Conservation (phyloP, 2,797 vertebrate genomes). For the Pseudochirops cupreus region DNA sequence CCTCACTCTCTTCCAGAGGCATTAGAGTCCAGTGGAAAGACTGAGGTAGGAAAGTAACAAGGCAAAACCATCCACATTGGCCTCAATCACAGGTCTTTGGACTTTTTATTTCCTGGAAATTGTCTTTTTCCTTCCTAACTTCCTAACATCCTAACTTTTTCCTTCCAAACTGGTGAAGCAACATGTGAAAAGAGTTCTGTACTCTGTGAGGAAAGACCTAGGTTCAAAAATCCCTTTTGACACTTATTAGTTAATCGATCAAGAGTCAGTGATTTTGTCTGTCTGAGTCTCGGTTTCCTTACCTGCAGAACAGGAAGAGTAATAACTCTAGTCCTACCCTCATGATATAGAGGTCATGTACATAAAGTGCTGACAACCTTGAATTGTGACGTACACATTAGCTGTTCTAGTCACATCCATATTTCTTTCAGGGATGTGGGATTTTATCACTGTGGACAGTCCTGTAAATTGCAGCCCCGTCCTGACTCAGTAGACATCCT, state of each 20-base stretch:
- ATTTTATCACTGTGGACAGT: neutral
- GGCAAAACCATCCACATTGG: neutral
- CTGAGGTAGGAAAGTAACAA: neutral
- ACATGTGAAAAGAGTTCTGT: neutral
- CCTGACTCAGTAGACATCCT: neutral
- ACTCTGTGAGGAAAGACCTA: neutral
- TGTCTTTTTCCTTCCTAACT: neutral
- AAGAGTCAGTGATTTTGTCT: neutral
- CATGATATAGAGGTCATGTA: neutral
- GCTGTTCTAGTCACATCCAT: neutral
- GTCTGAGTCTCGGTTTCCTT: neutral
- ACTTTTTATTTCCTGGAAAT: neutral
- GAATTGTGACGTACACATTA: neutral
- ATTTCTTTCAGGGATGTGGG: neutral
- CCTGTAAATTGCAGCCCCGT: neutral
- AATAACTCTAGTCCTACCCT: neutral
- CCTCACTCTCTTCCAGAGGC: too few species aligned
- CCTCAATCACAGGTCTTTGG: neutral
- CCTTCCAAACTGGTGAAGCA: neutral
- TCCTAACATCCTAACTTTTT: neutral
- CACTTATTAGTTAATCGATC: neutral
- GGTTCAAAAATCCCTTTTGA: neutral
- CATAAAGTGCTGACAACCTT: neutral
- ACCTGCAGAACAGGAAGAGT: neutral
- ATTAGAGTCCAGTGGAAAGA: neutral